A percentile compares a stretch with the other conserved stretches of the same genome.
Conservation (phyloP, 2,113 vertebrate species). For the Corythornis madagascariensis region DNA sequence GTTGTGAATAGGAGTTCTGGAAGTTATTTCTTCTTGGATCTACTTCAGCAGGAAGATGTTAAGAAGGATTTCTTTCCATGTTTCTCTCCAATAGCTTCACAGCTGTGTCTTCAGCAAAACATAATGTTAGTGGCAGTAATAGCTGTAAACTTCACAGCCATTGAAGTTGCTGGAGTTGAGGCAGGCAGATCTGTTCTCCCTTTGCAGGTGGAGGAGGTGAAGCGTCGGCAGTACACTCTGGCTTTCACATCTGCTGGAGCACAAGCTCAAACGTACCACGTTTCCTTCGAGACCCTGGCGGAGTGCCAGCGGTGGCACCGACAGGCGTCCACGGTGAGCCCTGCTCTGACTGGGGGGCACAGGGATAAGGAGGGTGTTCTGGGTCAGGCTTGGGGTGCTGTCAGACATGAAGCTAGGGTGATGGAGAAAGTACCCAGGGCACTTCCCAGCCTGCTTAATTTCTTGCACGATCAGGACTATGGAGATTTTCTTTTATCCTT, state of each 20-base stretch:
- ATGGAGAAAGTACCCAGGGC: not conserved
- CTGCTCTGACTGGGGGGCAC: not conserved
- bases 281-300: conserved; percentile 88
- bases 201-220: conserved; percentile 91
- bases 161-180: not conserved
- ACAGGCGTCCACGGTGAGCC: conserved; percentile 90
- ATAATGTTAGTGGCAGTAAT: not conserved
- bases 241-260: conserved; percentile 92
- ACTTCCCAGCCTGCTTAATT: not conserved
- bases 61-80: not conserved
- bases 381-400: not conserved
- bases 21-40: not conserved
- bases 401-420: not conserved
- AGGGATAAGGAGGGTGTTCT: not conserved
- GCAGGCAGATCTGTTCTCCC: not conserved
- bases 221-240: conserved; percentile 87
- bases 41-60: not conserved
- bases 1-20: not conserved
- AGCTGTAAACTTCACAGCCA: not conserved
- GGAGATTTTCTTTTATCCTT: not conserved
- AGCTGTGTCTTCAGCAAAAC: conserved; percentile 12
- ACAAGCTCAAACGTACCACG: conserved; percentile 90
- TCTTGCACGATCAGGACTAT: not conserved
- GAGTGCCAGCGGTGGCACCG: conserved; percentile 95
- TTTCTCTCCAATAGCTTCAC: not conserved